phyloP scores from a whole-genome alignment of 2,888 invertebrate genomes.

The Selenia dentaria region DNA sequence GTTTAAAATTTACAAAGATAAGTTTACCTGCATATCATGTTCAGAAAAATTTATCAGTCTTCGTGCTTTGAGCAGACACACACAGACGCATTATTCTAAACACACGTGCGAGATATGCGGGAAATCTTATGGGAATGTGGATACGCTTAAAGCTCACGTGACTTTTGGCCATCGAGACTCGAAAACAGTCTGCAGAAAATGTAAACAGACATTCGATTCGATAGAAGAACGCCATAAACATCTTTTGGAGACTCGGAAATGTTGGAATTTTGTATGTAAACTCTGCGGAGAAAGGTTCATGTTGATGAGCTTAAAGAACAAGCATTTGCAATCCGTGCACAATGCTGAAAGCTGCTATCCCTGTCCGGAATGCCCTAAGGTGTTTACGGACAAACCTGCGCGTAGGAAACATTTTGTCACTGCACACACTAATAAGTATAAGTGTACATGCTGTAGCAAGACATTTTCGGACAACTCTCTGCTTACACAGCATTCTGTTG shows the following conservation, averaged over 20 bases:
- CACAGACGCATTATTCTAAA: background rate
- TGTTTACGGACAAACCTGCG: background rate
- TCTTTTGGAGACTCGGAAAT: too few species aligned
- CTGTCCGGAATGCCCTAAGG: background rate
- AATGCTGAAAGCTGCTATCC: background rate
- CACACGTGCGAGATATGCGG: slow-evolving; percentile 3
- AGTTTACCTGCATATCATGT: too few species aligned
- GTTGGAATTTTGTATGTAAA: too few species aligned
- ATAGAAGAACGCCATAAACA: background rate
- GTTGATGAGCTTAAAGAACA: background rate
- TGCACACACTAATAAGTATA: background rate
- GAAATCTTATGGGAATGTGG: background rate
- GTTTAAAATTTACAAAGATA: too few species aligned
- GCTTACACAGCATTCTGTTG: too few species aligned
- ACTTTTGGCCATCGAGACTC: background rate
- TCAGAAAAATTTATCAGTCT: background rate
- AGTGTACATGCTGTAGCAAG: background rate
- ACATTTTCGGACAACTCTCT: background rate
- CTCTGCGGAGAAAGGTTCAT: background rate
- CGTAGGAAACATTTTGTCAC: background rate
- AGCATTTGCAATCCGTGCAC: background rate
- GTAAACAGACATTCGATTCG: background rate
- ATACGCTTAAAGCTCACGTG: background rate
- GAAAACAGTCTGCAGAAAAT: background rate
- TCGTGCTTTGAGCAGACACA: background rate